These are phyloP conservation scores for Lasiommata megera DNA, from an alignment of 2,888 invertebrate genomes.

Conservation along the genomic window DNA sequence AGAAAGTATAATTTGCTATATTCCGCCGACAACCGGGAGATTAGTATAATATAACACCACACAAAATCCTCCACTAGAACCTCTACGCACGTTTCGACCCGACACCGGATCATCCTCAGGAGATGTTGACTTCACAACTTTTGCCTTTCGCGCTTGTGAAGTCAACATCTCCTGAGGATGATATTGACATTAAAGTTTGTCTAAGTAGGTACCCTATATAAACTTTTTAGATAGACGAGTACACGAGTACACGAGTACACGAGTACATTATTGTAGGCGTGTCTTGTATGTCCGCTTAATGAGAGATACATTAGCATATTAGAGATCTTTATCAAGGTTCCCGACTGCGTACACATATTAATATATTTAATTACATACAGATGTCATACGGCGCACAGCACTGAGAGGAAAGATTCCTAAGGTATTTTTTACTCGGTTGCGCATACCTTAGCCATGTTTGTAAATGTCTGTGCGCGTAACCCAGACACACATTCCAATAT, in stretches of 20 bases:
- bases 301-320: constrained; percentile 23
- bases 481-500: not conserved
- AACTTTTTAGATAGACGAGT: no score
- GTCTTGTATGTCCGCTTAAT: constrained; percentile 22
- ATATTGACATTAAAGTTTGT: no score
- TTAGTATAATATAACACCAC: no score
- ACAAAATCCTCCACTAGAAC: no score
- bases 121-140: no score
- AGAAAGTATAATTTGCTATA: no score
- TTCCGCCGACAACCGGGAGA: no score
- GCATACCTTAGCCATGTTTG: constrained; percentile 6
- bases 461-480: not conserved
- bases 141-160: no score
- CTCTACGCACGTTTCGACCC: no score
- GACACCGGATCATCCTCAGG: no score
- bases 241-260: not conserved
- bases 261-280: constrained; percentile 16
- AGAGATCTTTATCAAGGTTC: constrained; percentile 17
- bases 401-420: constrained; percentile 1
- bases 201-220: no score
- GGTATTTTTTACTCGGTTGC: constrained; percentile 2
- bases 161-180: no score
- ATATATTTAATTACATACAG: constrained; percentile 12
- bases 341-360: constrained; percentile 10
- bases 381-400: constrained; percentile 1